Base-by-base conservation (phyloP, 2,888 invertebrate genomes). In the Mechanitis messenoides region DNA sequence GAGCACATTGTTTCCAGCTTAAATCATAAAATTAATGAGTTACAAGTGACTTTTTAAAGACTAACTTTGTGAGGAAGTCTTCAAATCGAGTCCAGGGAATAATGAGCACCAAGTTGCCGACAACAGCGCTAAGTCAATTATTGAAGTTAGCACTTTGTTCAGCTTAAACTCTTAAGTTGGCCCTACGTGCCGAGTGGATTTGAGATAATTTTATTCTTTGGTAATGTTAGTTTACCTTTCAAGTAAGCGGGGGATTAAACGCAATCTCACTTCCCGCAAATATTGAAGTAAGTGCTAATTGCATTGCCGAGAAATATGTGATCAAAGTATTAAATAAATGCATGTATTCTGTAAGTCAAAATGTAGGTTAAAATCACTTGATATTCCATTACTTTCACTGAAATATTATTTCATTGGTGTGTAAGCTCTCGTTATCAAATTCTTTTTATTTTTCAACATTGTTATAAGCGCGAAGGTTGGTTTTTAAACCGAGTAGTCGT, bases 71-170 rank as follows among this genome's bases (percentile, higher is more conserved):
- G 50, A 31, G 50, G 31, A 11, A 50, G 61, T 64, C 60, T 60
- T 63, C 53, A 64, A 68, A 71, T 66, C 62, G 61, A 63, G 65
- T 67, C 67, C 61, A 59, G 67, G 64, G 67, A 62, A 72, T 75
- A 77, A 77, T 75, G 71, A 70, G 70, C 61, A 57, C 60, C 57
- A 72, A 76, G 70, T 65, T 62, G 60, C 50, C 31, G 50, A 50
- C 60, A 59, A 62, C 55, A 59, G 56, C 60, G 60, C 59, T 63
- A 56, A 65, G 63, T 61, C 63, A 63, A 65, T 65, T 63, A 65
- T 63, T 61, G 59, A 59, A 65, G 65, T 65, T 65, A 65, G 61
- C 63, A 63, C 61, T 62, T 62, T 71, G 56, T 62, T 62, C 65
- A 62, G 60, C 47, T 60, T 62, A 60, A 65, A 62, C 62, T 65